A percentile compares a stretch with the other conserved stretches of the same genome.
phyloP scores from a whole-genome alignment of 2,888 invertebrate genomes.

The Melanostoma scalare region DNA sequence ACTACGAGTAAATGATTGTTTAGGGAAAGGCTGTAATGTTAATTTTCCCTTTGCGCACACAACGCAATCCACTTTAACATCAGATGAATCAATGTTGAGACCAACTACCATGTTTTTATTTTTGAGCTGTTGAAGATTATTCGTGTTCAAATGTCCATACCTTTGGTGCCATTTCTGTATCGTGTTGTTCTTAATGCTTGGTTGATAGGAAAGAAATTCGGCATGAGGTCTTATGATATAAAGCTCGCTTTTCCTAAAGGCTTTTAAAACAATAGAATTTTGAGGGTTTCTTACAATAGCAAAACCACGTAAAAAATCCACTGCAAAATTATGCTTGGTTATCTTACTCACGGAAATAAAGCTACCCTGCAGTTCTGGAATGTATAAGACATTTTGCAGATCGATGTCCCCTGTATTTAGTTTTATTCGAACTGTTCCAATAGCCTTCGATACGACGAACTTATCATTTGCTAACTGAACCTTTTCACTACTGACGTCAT shows the following conservation, averaged over 20 bases:
- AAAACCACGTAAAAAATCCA: constrained; percentile 29
- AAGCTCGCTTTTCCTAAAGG: constrained; percentile 1
- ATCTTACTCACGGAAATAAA: constrained; percentile 66
- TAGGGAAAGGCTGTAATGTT: neutral
- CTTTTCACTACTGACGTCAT: neutral
- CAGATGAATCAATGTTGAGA: neutral
- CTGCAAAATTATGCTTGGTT: constrained; percentile 30
- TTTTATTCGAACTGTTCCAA: constrained; percentile 11
- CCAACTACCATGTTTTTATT: constrained; percentile 9
- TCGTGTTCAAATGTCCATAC: constrained; percentile 16
- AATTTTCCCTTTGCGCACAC: constrained; percentile 7
- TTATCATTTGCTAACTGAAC: constrained; percentile 28
- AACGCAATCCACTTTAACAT: neutral
- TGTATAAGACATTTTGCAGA: constrained; percentile 59
- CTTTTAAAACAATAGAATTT: constrained; percentile 10
- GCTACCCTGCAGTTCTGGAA: constrained; percentile 57
- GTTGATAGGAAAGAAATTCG: constrained; percentile 12
- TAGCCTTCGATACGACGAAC: constrained; percentile 5
- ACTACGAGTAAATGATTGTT: constrained; percentile 9
- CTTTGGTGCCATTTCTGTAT: neutral
- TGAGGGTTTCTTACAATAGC: constrained; percentile 6
- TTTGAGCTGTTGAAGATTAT: neutral
- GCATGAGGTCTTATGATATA: too few species aligned
- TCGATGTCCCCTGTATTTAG: constrained; percentile 8
- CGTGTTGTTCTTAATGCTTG: neutral